These are phyloP conservation scores for Chaetodon trifasciatus DNA, from an alignment of 2,797 vertebrate genomes.

Conservation along the genomic window DNA sequence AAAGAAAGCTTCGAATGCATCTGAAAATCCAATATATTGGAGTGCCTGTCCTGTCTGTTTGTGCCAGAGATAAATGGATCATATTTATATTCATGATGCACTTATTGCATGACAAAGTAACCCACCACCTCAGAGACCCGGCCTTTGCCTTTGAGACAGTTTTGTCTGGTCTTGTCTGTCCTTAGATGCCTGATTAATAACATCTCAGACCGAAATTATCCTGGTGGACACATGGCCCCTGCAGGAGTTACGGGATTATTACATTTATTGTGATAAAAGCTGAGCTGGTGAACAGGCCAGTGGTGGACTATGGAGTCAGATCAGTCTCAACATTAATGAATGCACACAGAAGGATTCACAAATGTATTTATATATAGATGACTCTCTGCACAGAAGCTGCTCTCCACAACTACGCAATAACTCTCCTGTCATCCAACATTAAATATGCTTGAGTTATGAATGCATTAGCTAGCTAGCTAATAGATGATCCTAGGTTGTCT, in stretches of 20 bases:
- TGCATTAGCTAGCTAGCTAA: no score
- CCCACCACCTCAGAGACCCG: conserved; percentile 51
- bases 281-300: conserved; percentile 11
- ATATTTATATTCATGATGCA: conserved; percentile 68
- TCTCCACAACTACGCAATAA: no score
- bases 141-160: conserved; percentile 60
- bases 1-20: conserved; percentile 21
- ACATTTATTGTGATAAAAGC: conserved; percentile 48
- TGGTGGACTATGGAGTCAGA: not conserved
- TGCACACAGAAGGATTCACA: no score
- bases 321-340: no score
- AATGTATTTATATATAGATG: no score
- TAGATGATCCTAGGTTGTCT: no score
- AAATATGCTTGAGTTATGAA: no score
- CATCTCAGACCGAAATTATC: conserved; percentile 52
- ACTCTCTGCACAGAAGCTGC: no score
- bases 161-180: conserved; percentile 53
- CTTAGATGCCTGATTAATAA: conserved; percentile 67
- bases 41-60: conserved; percentile 15
- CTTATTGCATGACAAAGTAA: conserved; percentile 43
- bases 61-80: conserved; percentile 62
- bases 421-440: no score
- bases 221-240: conserved; percentile 53
- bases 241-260: conserved; percentile 45
- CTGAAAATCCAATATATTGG: conserved; percentile 29